These are phyloP conservation scores for Rhynchophorus ferrugineus DNA, from an alignment of 1,140 invertebrate species.

Conservation along the genomic window DNA sequence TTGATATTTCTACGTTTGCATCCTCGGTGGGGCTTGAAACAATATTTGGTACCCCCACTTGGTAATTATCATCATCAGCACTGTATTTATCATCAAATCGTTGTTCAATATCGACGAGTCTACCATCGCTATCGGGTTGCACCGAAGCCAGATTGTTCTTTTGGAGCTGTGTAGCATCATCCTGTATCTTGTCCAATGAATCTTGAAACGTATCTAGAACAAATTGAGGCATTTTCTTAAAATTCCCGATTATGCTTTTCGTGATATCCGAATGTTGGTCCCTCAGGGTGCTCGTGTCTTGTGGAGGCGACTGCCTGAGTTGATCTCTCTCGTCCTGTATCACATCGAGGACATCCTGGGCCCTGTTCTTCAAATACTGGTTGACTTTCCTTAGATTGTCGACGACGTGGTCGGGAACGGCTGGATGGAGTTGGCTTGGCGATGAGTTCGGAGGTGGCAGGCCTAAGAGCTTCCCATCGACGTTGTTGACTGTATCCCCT, in stretches of 20 bases:
- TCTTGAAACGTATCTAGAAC: slow-evolving; percentile 4
- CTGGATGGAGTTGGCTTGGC: neutral
- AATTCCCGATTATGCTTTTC: slow-evolving; percentile 5
- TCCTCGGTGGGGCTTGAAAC: neutral
- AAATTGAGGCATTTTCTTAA: slow-evolving; percentile 16
- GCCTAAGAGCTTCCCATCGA: slow-evolving; percentile 5
- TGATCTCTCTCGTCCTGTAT: neutral
- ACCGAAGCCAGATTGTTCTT: too few relatives aligned
- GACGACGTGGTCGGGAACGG: slow-evolving; percentile 1
- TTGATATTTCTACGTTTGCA: neutral
- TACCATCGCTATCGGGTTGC: too few relatives aligned
- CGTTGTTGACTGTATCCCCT: slow-evolving; percentile 11
- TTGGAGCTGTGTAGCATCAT: too few relatives aligned
- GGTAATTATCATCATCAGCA: neutral
- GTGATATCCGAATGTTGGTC: slow-evolving; percentile 12
- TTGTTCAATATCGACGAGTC: neutral
- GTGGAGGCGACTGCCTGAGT: neutral
- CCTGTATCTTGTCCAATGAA: slow-evolving; percentile 2
- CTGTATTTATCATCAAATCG: neutral
- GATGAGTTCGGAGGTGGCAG: neutral
- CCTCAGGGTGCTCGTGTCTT: neutral
- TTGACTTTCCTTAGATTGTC: slow-evolving; percentile 15
- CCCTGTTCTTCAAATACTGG: slow-evolving; percentile 12
- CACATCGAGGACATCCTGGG: slow-evolving; percentile 13
- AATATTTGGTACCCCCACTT: neutral